Evolutionary conservation across 2,888 invertebrate species (phyloP).

Genomic region (Muschampia plurimacula): DNA sequence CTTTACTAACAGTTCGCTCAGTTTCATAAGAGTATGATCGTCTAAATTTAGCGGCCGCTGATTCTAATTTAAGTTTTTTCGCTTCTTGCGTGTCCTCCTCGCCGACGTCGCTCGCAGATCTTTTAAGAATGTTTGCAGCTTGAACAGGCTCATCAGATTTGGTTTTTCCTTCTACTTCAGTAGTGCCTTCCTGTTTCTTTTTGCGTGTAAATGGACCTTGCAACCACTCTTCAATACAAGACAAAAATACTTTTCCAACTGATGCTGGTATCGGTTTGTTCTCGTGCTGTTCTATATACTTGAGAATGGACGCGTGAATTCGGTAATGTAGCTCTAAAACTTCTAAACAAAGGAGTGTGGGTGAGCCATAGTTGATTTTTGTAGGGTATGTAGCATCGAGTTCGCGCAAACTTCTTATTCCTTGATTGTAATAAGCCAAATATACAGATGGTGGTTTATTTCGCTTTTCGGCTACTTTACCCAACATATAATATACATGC

Average conservation of each 20-base stretch:
- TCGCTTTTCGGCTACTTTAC: constrained; percentile 96
- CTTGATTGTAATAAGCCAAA: constrained; percentile 92
- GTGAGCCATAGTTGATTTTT: constrained; percentile 94
- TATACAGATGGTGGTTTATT: constrained; percentile 90
- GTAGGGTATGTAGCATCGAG: constrained; percentile 93
- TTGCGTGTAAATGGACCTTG: constrained; percentile 75
- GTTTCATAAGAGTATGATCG: constrained; percentile 79
- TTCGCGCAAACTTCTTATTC: constrained; percentile 91
- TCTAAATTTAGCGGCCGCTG: constrained; percentile 76
- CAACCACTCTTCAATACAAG: constrained; percentile 82
- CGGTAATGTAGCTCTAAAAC: constrained; percentile 94
- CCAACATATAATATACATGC: constrained; percentile 98
- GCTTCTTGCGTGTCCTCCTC: constrained; percentile 75
- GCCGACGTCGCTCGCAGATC: constrained; percentile 79
- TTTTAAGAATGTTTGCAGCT: constrained; percentile 78
- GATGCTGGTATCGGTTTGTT: constrained; percentile 87
- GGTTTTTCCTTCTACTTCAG: constrained; percentile 57
- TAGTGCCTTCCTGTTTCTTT: constrained; percentile 60
- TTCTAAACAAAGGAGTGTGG: constrained; percentile 94
- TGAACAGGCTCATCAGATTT: constrained; percentile 64
- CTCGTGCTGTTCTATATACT: constrained; percentile 92
- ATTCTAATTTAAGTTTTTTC: constrained; percentile 72
- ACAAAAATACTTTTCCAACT: constrained; percentile 86
- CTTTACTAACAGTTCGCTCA: constrained; percentile 61
- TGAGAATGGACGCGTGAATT: constrained; percentile 95